Conservation (phyloP, 2,888 invertebrate genomes). For the Harmothoe impar region DNA sequence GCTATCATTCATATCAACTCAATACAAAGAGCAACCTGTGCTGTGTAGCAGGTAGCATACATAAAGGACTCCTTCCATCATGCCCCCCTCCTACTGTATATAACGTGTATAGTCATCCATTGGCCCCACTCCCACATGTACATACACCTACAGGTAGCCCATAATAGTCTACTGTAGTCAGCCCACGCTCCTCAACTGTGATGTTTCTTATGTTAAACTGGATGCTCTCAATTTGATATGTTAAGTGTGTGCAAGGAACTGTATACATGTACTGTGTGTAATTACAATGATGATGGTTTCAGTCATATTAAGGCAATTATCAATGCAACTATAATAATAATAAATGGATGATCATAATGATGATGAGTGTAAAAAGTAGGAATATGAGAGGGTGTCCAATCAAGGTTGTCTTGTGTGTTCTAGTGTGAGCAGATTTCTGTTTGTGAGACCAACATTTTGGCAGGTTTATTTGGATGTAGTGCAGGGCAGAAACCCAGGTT, state of each 20-base stretch:
- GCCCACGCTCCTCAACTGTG: conserved; percentile 35
- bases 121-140: neutral
- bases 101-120: conserved; percentile 37
- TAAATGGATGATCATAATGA: no score
- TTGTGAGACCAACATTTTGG: no score
- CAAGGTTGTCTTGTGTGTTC: no score
- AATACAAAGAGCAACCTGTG: neutral
- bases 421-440: no score
- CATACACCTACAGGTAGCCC: neutral
- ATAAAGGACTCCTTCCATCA: conserved; percentile 10
- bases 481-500: no score
- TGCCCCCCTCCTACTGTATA: neutral
- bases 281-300: neutral
- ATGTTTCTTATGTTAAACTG: conserved; percentile 25
- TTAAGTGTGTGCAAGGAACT: neutral
- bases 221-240: neutral
- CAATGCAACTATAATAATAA: conserved; percentile 36
- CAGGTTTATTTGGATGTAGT: no score
- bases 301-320: conserved; percentile 25
- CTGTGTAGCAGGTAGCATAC: neutral
- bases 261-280: neutral
- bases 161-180: neutral
- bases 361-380: no score
- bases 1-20: conserved; percentile 19
- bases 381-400: no score